Percentiles rank a stretch among this genome's conserved stretches.
Conservation (phyloP, 2,113 vertebrate species). For the Brachypodius melanocephalos region DNA sequence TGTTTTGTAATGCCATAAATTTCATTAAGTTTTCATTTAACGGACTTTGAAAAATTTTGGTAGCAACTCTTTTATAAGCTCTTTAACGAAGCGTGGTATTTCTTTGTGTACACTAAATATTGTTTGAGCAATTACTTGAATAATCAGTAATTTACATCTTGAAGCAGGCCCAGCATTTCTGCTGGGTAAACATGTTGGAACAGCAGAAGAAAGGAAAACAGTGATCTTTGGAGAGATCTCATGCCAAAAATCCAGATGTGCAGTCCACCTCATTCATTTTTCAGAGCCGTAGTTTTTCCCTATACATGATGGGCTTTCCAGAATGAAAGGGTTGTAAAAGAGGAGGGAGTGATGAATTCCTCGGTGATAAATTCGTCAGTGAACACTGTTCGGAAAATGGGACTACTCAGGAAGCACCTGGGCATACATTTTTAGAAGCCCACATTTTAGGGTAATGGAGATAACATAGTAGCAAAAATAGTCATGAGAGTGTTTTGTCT, state of each 20-base stretch:
- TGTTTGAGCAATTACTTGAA: background rate
- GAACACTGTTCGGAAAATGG: background rate
- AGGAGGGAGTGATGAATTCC: background rate
- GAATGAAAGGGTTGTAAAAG: background rate
- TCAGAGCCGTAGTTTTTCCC: background rate
- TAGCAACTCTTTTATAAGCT: background rate
- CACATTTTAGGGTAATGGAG: background rate
- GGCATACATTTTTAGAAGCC: background rate
- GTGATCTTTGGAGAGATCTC: background rate
- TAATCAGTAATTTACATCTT: background rate
- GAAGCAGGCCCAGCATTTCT: background rate
- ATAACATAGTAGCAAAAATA: background rate
- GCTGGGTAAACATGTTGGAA: background rate
- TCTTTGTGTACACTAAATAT: background rate
- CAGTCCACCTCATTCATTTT: background rate
- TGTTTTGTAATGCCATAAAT: background rate
- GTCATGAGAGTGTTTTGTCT: background rate
- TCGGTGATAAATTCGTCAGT: background rate
- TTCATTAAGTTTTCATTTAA: background rate
- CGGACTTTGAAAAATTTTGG: background rate
- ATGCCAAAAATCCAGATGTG: background rate
- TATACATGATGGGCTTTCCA: background rate
- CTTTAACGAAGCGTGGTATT: background rate
- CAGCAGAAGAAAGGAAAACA: background rate
- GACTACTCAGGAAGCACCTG: accelerated